Percentiles rank a stretch among this genome's conserved stretches.
Evolutionary conservation across 2,113 vertebrate genomes (phyloP).

Genomic region (Festucalex cinctus): DNA sequence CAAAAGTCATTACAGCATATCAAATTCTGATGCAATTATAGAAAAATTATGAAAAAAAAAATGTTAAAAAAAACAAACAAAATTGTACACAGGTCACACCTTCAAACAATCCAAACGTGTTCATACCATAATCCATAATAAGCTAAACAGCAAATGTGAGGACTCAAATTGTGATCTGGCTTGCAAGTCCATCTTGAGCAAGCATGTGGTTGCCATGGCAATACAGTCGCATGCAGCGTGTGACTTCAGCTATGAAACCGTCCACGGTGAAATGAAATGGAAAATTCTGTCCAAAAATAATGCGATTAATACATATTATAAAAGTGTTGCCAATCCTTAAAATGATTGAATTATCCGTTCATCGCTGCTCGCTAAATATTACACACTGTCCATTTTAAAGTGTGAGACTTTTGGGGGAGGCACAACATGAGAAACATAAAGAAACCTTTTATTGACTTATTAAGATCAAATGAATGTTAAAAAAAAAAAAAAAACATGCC

Average conservation of each 20-base stretch:
- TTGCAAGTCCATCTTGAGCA: conserved; percentile 30
- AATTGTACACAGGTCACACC: conserved; percentile 7
- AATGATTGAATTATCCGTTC: too few relatives aligned
- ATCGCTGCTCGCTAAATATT: too few relatives aligned
- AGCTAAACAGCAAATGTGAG: background rate
- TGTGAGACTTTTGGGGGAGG: background rate
- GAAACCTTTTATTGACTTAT: background rate
- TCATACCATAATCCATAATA: too few relatives aligned
- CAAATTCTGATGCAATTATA: conserved; percentile 58
- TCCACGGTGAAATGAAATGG: too few relatives aligned
- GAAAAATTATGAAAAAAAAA: conserved; percentile 29
- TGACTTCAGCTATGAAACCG: background rate
- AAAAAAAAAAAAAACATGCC: too few relatives aligned
- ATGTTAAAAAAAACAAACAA: conserved; percentile 22
- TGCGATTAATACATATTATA: background rate
- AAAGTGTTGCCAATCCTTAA: too few relatives aligned
- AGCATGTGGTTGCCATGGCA: conserved; percentile 22
- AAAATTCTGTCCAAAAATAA: background rate
- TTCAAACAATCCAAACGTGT: conserved; percentile 5
- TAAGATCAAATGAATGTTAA: too few relatives aligned
- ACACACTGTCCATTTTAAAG: background rate
- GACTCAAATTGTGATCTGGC: conserved; percentile 6
- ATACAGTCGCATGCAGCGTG: conserved; percentile 7
- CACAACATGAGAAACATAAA: background rate
- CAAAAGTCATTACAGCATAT: conserved; percentile 52